These are phyloP conservation scores for Phymatocera aterrima DNA, from an alignment of 2,888 invertebrate genomes.

Conservation along the genomic window DNA sequence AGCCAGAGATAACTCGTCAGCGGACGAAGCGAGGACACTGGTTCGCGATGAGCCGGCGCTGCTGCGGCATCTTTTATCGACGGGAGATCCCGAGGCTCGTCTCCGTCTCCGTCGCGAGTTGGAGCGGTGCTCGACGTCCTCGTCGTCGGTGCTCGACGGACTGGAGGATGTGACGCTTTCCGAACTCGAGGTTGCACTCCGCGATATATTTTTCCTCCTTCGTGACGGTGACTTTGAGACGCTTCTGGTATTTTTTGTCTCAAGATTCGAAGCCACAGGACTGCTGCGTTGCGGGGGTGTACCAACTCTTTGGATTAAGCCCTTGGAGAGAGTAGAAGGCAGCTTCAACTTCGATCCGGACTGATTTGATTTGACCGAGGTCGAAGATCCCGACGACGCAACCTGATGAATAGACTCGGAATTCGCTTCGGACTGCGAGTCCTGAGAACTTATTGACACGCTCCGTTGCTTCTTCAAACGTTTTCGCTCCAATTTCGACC, in stretches of 20 bases:
- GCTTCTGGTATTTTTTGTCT: constrained; percentile 54
- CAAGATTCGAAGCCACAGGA: constrained; percentile 46
- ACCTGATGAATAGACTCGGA: constrained; percentile 54
- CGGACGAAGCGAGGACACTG: constrained; percentile 75
- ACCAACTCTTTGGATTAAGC: constrained; percentile 13
- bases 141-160: constrained; percentile 72
- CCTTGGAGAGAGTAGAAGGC: constrained; percentile 45
- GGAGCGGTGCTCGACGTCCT: constrained; percentile 54
- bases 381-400: constrained; percentile 56
- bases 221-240: constrained; percentile 57
- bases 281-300: constrained; percentile 11
- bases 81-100: constrained; percentile 58
- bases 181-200: constrained; percentile 48
- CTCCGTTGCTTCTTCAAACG: constrained; percentile 69
- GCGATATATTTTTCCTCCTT: constrained; percentile 47
- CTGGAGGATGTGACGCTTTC: constrained; percentile 67
- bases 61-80: constrained; percentile 54
- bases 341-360: constrained; percentile 52
- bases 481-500: constrained; percentile 61
- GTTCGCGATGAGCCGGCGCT: constrained; percentile 76
- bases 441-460: constrained; percentile 75
- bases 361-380: constrained; percentile 51
- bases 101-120: constrained; percentile 52
- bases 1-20: constrained; percentile 78
- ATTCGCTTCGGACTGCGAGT: constrained; percentile 63